A percentile compares a stretch with the other conserved stretches of the same genome.
Conservation (phyloP, 2,797 vertebrate species). For the Leptodactylus fallax region DNA sequence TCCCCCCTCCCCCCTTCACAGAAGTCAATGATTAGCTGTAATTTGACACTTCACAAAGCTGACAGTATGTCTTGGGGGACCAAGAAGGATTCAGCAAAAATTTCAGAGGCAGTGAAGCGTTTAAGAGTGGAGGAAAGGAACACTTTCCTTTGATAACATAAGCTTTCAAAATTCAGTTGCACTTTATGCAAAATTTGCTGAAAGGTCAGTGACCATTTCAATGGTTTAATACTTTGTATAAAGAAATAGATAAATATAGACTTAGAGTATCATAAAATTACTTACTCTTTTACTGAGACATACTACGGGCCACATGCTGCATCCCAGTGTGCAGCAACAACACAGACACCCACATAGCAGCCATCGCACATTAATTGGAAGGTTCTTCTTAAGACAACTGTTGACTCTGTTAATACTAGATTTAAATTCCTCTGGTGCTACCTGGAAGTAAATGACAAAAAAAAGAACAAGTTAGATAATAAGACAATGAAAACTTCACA, state of each 20-base stretch:
- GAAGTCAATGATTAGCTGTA: too few relatives aligned
- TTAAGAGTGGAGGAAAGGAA: too few relatives aligned
- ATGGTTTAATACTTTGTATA: background rate
- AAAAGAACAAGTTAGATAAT: background rate
- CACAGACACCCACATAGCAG: slow-evolving; percentile 97
- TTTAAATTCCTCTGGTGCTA: slow-evolving; percentile 99
- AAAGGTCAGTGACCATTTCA: background rate
- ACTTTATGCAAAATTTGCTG: too few relatives aligned
- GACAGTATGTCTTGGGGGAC: too few relatives aligned
- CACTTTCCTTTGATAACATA: too few relatives aligned
- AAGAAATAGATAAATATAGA: background rate
- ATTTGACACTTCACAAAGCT: too few relatives aligned
- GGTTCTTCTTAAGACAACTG: slow-evolving; percentile 95
- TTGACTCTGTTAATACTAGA: slow-evolving; percentile 96
- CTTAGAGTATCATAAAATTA: background rate
- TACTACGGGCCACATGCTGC: slow-evolving; percentile 99
- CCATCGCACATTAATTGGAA: slow-evolving; percentile 97
- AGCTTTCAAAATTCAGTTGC: too few relatives aligned
- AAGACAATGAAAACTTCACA: background rate
- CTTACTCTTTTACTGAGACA: slow-evolving; percentile 98
- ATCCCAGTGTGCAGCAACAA: slow-evolving; percentile 98
- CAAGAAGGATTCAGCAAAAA: too few relatives aligned
- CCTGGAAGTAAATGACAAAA: slow-evolving; percentile 61
- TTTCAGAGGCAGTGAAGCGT: too few relatives aligned
- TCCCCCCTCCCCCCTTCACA: too few relatives aligned